Conservation (phyloP, 2,113 vertebrate genomes). For the Corynorhinus townsendii region DNA sequence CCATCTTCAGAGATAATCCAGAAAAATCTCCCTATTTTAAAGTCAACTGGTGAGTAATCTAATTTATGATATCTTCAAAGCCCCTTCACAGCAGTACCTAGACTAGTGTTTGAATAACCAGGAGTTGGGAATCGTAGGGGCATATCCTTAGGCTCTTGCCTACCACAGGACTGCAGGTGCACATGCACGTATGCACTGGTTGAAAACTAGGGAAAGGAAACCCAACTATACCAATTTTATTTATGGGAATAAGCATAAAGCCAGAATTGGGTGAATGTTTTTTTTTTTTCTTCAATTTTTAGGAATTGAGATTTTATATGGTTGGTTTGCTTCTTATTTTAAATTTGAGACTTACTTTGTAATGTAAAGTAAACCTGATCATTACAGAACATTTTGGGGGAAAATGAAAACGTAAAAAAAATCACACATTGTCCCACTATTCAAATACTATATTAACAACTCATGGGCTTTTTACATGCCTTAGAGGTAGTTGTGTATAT, state of each 20-base stretch:
- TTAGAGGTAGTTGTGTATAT: not conserved
- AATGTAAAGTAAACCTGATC: not conserved
- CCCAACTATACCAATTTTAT: not conserved
- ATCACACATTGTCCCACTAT: not conserved
- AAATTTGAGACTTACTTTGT: not conserved
- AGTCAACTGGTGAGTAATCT: not conserved
- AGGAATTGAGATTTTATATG: not conserved
- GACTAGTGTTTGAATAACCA: not conserved
- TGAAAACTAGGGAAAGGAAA: not conserved
- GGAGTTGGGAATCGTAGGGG: not conserved
- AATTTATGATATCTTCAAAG: not conserved
- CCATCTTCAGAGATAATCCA: not conserved
- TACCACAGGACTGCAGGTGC: not conserved
- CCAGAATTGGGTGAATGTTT: not conserved
- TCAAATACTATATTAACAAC: not conserved
- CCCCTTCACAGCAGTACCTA: not conserved
- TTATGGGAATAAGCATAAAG: not conserved
- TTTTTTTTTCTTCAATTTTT: not conserved
- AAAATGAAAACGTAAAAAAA: not conserved
- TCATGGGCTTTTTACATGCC: not conserved
- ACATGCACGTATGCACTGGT: no score
- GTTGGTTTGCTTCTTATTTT: not conserved
- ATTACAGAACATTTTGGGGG: not conserved
- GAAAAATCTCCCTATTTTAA: not conserved
- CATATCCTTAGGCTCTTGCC: not conserved